Conservation (phyloP, 1,140 invertebrate genomes). For the Copidosoma floridanum region DNA sequence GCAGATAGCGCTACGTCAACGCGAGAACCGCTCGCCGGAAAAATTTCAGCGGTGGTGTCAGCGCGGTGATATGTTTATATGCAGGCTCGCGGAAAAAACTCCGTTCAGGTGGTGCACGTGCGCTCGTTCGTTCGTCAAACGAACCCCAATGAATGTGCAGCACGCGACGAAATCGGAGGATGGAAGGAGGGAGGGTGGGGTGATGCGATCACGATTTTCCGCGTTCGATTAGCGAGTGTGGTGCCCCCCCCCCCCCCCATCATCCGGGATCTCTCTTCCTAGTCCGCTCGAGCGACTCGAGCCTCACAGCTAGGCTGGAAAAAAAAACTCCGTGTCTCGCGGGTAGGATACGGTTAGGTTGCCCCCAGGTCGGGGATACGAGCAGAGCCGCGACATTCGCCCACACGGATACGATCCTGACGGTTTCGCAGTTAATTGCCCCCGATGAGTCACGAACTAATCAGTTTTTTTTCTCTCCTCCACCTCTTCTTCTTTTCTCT, state of each 20-base stretch:
- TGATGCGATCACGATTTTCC: conserved; percentile 45
- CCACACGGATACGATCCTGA: conserved; percentile 13
- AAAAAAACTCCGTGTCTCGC: conserved; percentile 11
- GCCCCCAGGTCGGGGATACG: not conserved
- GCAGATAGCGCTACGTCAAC: too few species aligned
- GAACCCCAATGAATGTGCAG: conserved; percentile 19
- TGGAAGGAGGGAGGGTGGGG: not conserved
- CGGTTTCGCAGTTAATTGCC: conserved; percentile 26
- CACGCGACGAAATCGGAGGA: not conserved
- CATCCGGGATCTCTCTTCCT: not conserved
- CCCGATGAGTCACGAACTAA: conserved; percentile 28
- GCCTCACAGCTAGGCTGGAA: too few species aligned
- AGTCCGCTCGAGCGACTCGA: conserved; percentile 1
- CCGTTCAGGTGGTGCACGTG: too few species aligned
- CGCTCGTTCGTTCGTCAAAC: conserved; percentile 27
- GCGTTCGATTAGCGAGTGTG: conserved; percentile 43
- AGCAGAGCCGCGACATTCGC: not conserved
- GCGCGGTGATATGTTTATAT: too few species aligned
- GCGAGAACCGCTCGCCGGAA: too few species aligned
- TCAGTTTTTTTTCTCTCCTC: too few species aligned
- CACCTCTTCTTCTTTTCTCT: too few species aligned
- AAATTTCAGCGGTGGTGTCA: too few species aligned
- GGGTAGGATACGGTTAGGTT: not conserved
- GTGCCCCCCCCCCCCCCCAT: conserved; percentile 15
- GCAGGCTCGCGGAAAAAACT: too few species aligned